These are phyloP conservation scores for Acipenser ruthenus DNA, from an alignment of 2,797 vertebrate genomes.

Conservation along the genomic window DNA sequence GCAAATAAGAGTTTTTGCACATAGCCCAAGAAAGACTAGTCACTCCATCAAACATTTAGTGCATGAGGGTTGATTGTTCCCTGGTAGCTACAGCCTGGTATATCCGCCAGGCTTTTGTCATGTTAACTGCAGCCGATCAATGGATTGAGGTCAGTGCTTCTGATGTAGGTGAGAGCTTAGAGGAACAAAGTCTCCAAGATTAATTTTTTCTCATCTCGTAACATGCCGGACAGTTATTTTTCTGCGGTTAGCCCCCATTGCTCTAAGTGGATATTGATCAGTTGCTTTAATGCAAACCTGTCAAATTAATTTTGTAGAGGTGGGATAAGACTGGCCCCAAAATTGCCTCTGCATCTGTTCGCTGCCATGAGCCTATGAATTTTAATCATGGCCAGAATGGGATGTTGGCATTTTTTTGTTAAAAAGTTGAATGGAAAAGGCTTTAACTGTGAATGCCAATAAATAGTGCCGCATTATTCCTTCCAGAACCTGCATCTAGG, in stretches of 20 bases:
- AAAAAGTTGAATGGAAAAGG: constrained; percentile 78
- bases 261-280: constrained; percentile 99
- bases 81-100: constrained; percentile 68
- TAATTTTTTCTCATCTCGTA: constrained; percentile 97
- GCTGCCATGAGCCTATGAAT: constrained; percentile 83
- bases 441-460: constrained; percentile 76
- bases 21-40: constrained; percentile 45
- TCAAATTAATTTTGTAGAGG: constrained; percentile 99
- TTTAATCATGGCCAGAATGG: constrained; percentile 91
- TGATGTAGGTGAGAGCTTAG: constrained; percentile 94
- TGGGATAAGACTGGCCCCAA: constrained; percentile 89
- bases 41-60: constrained; percentile 77
- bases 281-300: constrained; percentile 99
- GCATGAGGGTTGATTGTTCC: constrained; percentile 82
- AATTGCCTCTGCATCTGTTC: constrained; percentile 89
- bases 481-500: constrained; percentile 66
- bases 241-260: constrained; percentile 94
- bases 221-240: constrained; percentile 88
- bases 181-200: constrained; percentile 84
- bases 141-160: constrained; percentile 78
- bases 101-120: constrained; percentile 82
- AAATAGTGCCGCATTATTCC: constrained; percentile 73
- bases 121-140: constrained; percentile 89
- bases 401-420: constrained; percentile 71
- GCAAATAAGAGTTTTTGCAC: constrained; percentile 35